Base-by-base conservation (phyloP, 2,113 vertebrate genomes). In the Solea solea region DNA sequence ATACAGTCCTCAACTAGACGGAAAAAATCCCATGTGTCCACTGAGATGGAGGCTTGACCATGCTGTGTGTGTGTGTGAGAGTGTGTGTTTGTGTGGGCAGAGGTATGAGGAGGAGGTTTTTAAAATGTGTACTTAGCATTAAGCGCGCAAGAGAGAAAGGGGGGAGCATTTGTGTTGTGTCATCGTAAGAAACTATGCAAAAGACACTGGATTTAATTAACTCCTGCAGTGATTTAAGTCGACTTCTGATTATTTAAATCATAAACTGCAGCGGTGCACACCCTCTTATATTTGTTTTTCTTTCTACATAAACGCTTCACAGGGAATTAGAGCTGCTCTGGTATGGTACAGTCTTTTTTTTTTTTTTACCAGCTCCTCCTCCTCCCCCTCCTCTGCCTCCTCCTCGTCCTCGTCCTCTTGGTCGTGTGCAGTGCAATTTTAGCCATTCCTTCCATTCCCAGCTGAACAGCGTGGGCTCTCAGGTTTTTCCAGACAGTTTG, bases 11-110 rank as follows among this genome's bases (percentile, higher is more conserved):
- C 71, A 21, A 64, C 72, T 76, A 57, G 86, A 84, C 28, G 89
- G 86, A 91, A 90, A 92, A 90, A 85, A 85, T 66, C 80, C 56
- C 60, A 48, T 14, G n/a, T 80, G 72, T 87, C 86, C 60, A 58
- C 77, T 48, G 78, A 84, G 83, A 86, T 78, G 76, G 58, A 21
- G 21, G 21, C 21, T 72, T 74, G 76, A 73, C 71, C 64, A 60
- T 9, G 13, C 65, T 76, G 28, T 74, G 59, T 58, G 58, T 51
- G 52, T 69, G 57, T 69, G 51, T 39, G 54, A 44, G 28, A 72
- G 59, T 58, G 58, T 51, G 52, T 69, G 57, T 69, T 52, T 39
- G 15, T 78, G 70, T 57, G 46, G 54, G 54, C 59, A 74, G 57
- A 42, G 41, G 41, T 53, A 56, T 53, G 72, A 46, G 46, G 55